Evolutionary conservation across 2,113 vertebrate species (phyloP).

Genomic region (Piaya cayana): DNA sequence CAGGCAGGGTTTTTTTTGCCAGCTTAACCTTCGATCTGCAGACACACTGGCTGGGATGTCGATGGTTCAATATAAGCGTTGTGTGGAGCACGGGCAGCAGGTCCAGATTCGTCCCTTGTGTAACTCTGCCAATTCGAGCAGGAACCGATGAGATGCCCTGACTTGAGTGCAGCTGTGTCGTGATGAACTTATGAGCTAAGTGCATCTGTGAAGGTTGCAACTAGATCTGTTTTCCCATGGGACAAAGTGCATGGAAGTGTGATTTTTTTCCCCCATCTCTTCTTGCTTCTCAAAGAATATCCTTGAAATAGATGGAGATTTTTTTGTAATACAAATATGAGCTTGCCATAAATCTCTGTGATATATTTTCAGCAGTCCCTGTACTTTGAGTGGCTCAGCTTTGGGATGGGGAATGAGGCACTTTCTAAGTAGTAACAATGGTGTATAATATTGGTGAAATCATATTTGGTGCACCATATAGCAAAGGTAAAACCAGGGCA

Average conservation of each 20-base stretch:
- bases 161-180: neutral
- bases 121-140: neutral
- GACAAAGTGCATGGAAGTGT: neutral
- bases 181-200: neutral
- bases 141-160: neutral
- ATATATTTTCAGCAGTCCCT: neutral
- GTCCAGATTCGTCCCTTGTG: neutral
- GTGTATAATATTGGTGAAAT: neutral
- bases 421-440: neutral
- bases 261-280: neutral
- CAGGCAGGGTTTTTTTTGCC: neutral
- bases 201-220: neutral
- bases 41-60: neutral
- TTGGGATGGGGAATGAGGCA: neutral
- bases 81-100: neutral
- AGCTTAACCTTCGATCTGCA: neutral
- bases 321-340: neutral
- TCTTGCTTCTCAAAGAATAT: neutral
- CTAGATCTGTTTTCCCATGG: neutral
- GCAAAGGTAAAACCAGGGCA: neutral
- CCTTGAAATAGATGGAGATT: neutral
- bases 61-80: neutral
- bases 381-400: neutral
- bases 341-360: neutral
- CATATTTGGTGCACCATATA: neutral